phyloP scores from a whole-genome alignment of 2,113 vertebrate genomes.

The Eurystomus gularis region DNA sequence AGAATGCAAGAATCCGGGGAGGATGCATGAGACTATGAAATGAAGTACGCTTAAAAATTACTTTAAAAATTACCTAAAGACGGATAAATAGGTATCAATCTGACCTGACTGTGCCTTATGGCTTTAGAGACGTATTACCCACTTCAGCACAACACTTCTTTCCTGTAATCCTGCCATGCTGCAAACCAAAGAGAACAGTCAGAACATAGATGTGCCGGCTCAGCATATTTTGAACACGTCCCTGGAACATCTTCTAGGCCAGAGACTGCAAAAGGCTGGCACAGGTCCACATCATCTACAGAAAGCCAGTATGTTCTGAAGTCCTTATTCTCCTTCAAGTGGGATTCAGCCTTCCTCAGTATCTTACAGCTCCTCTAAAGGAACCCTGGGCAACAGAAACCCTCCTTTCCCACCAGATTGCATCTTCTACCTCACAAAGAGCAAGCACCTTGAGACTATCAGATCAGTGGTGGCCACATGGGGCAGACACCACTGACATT shows the following conservation, averaged over 20 bases:
- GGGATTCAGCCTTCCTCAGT: background rate
- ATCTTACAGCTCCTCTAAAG: background rate
- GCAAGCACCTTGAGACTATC: rapidly evolving
- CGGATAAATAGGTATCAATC: background rate
- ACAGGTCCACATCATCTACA: background rate
- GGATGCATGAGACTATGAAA: background rate
- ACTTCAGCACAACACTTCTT: background rate
- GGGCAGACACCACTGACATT: background rate
- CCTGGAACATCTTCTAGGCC: background rate
- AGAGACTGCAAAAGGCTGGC: background rate
- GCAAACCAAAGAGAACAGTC: background rate
- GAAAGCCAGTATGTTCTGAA: background rate
- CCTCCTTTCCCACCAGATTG: background rate
- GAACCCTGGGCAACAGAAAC: background rate
- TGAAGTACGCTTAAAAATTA: background rate
- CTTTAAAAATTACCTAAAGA: background rate
- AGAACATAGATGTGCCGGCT: background rate
- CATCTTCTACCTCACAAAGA: background rate
- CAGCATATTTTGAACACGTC: background rate
- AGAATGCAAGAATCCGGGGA: background rate
- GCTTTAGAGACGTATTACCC: background rate
- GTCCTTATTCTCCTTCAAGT: background rate
- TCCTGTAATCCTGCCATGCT: background rate
- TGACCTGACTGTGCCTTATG: background rate
- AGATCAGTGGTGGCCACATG: rapidly evolving